Base-by-base conservation (phyloP, 2,888 invertebrate species). In the Apamea monoglypha region DNA sequence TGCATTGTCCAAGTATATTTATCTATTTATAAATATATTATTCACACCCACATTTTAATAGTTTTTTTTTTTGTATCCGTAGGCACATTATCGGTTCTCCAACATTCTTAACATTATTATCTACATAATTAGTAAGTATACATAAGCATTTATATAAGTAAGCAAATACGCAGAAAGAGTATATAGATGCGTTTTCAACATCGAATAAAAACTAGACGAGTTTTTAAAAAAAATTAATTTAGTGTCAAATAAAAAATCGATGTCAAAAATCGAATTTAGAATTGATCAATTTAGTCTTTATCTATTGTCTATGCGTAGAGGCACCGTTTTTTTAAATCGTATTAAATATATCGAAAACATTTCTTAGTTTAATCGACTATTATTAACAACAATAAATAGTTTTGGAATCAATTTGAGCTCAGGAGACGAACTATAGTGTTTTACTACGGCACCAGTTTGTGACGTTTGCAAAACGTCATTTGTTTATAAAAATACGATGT, bases 371-470 rank as follows among this genome's bases (percentile, higher is more conserved):
- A 85, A 76, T 82, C 84, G 83, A 87, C 82, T 85, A 84, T 81
- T 85, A 79, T 59, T 78, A 81, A 73, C 74, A 88, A 86, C 79
- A 89, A 91, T 91, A 91, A 91, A 90, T 91, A 90, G 88, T 88
- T 91, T 90, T 88, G 90, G 90, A 90, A 89, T 87, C 81, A 82
- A 89, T 91, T 91, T 91, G 91, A 91, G 90, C 91, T 90, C 90
- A 87, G 78, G 74, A 74, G 78, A 87, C 82, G 84, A 86, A 84
- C 84, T 87, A 89, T 82, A 67, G 68, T 71, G 80, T 66, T 59
- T 82, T 40, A 71, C 83, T 82, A 88, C 85, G 83, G 88, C 88
- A 87, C 90, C 88, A 90, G 76, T 76, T 74, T 66, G 36, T 36
- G 69, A 86, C 81, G 82, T 82, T 77, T 79, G 5, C 68, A 64